Percentiles rank a stretch among this genome's conserved stretches.
Conservation (phyloP, 2,888 invertebrate species). For the Acleris holmiana region DNA sequence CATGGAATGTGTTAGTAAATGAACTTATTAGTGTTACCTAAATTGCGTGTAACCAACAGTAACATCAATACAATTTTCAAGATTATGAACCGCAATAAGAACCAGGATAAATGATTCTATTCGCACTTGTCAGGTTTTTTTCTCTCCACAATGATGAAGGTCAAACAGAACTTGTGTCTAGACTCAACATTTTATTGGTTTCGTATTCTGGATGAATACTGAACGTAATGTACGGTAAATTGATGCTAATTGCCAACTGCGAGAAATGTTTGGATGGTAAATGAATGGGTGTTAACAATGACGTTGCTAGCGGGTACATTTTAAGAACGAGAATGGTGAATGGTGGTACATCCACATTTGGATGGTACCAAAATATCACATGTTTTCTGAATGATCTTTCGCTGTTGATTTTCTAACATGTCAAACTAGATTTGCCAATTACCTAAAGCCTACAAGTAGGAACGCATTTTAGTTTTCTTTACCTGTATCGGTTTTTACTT, state of each 20-base stretch:
- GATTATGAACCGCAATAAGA: not conserved
- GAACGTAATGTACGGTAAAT: slow-evolving; percentile 22
- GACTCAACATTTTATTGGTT: slow-evolving; percentile 29
- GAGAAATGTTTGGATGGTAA: slow-evolving; percentile 11
- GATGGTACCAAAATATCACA: too few relatives aligned
- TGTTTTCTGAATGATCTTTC: too few relatives aligned
- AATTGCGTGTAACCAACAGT: too few relatives aligned
- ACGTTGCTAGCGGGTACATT: not conserved
- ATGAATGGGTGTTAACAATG: not conserved
- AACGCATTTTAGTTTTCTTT: not conserved
- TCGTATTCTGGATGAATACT: slow-evolving; percentile 23
- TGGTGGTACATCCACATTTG: too few relatives aligned
- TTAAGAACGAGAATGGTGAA: too few relatives aligned
- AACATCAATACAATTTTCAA: too few relatives aligned
- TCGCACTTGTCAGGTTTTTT: slow-evolving; percentile 21
- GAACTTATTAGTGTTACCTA: too few relatives aligned
- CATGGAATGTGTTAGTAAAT: too few relatives aligned
- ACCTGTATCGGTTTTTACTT: not conserved
- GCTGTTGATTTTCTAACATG: too few relatives aligned
- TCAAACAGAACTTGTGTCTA: slow-evolving; percentile 30
- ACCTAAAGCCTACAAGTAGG: too few relatives aligned
- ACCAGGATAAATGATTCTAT: not conserved
- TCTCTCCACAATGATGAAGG: slow-evolving; percentile 22
- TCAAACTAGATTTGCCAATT: not conserved
- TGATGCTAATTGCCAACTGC: slow-evolving; percentile 13